Percentiles rank a stretch among this genome's conserved stretches.
phyloP scores from a whole-genome alignment of 2,113 vertebrate species.

The Indicator indicator region DNA sequence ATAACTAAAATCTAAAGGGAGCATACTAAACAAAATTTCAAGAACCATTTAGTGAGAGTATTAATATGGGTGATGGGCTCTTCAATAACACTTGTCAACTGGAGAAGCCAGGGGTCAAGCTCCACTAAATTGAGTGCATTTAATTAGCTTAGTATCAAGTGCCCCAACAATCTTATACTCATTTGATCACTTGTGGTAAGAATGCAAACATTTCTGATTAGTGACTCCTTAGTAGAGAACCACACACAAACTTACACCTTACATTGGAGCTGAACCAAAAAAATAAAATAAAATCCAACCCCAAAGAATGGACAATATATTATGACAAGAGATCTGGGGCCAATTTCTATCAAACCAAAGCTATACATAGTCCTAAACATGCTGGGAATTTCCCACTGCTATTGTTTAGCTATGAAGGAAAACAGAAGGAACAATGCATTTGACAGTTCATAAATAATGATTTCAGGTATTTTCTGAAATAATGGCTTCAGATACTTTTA shows the following conservation, averaged over 20 bases:
- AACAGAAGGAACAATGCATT: conserved; percentile 16
- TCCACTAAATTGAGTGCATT: background rate
- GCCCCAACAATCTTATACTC: background rate
- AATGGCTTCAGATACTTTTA: conserved; percentile 58
- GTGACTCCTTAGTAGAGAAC: background rate
- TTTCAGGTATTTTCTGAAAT: conserved; percentile 53
- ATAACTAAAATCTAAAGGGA: background rate
- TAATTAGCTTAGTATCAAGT: background rate
- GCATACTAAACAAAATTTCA: background rate
- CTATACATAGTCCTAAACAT: background rate
- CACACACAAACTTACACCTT: background rate
- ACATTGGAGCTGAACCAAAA: background rate
- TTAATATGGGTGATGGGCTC: background rate
- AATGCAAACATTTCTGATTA: background rate
- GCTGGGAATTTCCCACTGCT: conserved; percentile 40
- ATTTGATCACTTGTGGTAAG: background rate
- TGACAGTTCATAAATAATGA: conserved; percentile 49
- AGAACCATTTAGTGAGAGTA: background rate
- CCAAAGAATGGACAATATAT: background rate
- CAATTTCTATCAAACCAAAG: conserved; percentile 13
- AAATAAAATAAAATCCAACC: background rate
- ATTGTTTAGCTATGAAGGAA: conserved; percentile 28
- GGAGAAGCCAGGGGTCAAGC: background rate
- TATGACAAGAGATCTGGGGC: background rate
- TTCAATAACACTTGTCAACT: background rate